phyloP scores from a whole-genome alignment of 2,888 invertebrate genomes.

The Drosophila histrio region DNA sequence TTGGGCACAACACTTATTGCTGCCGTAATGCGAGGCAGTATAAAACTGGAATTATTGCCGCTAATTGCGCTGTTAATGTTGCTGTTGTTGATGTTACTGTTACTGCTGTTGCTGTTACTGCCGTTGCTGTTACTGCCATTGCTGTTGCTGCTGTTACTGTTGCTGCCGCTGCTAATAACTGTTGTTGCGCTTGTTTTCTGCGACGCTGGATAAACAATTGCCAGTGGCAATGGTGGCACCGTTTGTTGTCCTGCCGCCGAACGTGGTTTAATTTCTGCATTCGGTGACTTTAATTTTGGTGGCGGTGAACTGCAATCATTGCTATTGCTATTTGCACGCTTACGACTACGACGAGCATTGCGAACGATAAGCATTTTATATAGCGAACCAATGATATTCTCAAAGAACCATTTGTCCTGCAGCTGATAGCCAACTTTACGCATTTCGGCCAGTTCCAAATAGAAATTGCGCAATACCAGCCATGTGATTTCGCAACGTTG shows the following conservation, averaged over 20 bases:
- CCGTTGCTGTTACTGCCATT: neutral
- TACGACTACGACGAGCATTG: neutral
- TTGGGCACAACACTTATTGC: constrained; percentile 1
- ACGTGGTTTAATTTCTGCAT: neutral
- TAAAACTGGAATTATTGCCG: neutral
- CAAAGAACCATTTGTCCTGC: constrained; percentile 82
- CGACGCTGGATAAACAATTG: constrained; percentile 52
- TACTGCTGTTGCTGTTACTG: neutral
- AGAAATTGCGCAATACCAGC: constrained; percentile 75
- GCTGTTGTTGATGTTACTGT: neutral
- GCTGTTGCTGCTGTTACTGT: neutral
- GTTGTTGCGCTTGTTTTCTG: neutral
- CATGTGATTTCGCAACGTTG: constrained; percentile 80
- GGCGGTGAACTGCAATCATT: neutral
- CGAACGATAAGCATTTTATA: constrained; percentile 23
- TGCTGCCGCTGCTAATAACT: neutral
- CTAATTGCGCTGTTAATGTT: no score
- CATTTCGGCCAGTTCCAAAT: constrained; percentile 71
- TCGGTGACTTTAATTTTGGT: neutral
- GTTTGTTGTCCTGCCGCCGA: neutral
- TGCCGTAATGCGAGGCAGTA: neutral
- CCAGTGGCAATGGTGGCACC: constrained; percentile 30
- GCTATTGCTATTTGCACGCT: neutral
- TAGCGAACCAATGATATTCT: constrained; percentile 64
- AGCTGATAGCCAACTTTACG: constrained; percentile 71